Percentiles rank a stretch among this genome's conserved stretches.
Conservation (phyloP, 2,888 invertebrate genomes). For the Metellina segmentata region DNA sequence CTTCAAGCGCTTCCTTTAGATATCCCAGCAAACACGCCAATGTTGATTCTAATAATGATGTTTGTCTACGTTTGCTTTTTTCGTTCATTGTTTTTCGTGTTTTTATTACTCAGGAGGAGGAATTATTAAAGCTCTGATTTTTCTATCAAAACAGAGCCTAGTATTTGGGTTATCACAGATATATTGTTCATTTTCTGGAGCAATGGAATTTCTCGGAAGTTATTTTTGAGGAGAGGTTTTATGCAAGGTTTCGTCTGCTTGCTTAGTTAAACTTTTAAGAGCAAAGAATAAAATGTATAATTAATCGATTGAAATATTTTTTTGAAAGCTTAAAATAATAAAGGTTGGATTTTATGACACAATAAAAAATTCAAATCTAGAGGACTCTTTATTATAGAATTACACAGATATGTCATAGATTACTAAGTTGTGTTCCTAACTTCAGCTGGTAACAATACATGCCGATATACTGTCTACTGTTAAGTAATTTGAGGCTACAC, state of each 20-base stretch:
- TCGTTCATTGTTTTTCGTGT: neutral
- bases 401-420: no score
- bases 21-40: neutral
- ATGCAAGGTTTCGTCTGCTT: neutral
- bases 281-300: neutral
- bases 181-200: neutral
- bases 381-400: no score
- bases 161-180: neutral
- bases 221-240: neutral
- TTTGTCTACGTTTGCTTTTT: neutral
- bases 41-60: neutral
- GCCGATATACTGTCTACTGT: no score
- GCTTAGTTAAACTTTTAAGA: neutral
- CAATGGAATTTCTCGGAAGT: neutral
- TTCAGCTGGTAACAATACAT: no score
- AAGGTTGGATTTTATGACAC: no score
- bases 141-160: neutral
- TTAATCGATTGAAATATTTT: neutral
- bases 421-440: no score
- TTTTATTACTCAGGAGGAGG: neutral
- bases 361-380: no score
- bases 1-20: neutral
- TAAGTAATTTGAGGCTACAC: no score
- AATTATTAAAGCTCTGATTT: neutral
- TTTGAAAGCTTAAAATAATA: no score